Evolutionary conservation across 2,113 vertebrate genomes (phyloP).

Genomic region (Oxyruncus cristatus): DNA sequence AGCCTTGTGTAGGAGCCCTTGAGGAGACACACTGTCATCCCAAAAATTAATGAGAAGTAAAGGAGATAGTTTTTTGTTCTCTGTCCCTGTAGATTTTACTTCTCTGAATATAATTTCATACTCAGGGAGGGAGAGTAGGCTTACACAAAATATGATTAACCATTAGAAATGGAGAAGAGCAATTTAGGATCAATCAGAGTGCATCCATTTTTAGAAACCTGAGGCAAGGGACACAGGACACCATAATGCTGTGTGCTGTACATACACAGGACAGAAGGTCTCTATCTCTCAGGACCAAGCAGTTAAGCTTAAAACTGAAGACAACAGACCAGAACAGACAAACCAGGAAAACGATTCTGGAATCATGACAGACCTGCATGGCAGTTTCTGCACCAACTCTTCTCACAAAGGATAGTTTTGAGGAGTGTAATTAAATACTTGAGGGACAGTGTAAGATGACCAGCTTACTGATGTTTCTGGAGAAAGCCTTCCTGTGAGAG

Average conservation of each 20-base stretch:
- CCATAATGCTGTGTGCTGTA: neutral
- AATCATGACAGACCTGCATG: neutral
- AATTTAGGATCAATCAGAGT: neutral
- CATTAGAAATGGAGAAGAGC: slow-evolving; percentile 21
- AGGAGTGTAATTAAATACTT: neutral
- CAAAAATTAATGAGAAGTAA: neutral
- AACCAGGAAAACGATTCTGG: neutral
- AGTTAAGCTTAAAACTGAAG: neutral
- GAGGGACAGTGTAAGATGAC: neutral
- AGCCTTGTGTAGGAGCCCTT: neutral
- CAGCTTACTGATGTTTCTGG: neutral
- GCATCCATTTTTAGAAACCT: slow-evolving; percentile 8
- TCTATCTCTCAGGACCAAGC: neutral
- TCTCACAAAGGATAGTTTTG: neutral
- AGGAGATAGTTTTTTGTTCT: neutral
- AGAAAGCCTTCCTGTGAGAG: neutral
- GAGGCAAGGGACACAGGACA: neutral
- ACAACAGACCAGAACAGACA: neutral
- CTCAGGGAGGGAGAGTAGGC: neutral
- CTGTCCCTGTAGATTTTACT: neutral
- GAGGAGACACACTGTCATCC: neutral
- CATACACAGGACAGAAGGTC: neutral
- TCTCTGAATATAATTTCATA: neutral
- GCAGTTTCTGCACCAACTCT: neutral
- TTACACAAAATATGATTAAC: slow-evolving; percentile 32